These are phyloP conservation scores for Leptopilina myrica DNA, from an alignment of 2,888 invertebrate species.

Conservation along the genomic window DNA sequence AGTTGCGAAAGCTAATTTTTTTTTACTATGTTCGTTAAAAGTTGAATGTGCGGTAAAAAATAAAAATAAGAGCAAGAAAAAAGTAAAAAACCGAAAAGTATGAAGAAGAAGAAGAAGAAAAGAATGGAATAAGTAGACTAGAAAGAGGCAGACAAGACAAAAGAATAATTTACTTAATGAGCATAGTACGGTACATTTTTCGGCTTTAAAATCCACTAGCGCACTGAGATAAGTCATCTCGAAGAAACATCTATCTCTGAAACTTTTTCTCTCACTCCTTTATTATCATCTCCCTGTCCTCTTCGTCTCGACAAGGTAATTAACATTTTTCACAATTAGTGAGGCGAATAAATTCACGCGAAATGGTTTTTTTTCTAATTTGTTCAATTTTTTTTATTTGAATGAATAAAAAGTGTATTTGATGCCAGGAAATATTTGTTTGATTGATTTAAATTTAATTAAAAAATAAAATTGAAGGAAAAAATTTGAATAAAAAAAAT, in stretches of 20 bases:
- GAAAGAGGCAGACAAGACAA: constrained; percentile 25
- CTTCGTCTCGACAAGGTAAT: background rate
- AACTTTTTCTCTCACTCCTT: no score
- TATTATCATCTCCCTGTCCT: no score
- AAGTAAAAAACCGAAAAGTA: background rate
- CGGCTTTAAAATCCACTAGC: constrained; percentile 19
- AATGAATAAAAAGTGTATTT: no score
- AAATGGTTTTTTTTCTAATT: no score
- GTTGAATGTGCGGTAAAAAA: constrained; percentile 9
- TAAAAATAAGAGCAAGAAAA: no score
- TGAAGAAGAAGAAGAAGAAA: background rate
- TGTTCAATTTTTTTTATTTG: no score
- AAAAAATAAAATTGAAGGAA: no score
- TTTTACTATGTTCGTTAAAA: constrained; percentile 30
- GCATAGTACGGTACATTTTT: constrained; percentile 16
- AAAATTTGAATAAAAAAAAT: no score
- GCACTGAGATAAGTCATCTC: background rate
- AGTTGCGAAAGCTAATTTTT: constrained; percentile 20
- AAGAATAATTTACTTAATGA: constrained; percentile 32
- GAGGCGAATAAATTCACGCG: no score
- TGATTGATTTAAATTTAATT: no score
- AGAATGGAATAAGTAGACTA: constrained; percentile 39
- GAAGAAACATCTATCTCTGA: background rate
- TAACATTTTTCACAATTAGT: constrained; percentile 1
- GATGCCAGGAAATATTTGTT: no score